phyloP scores from a whole-genome alignment of 2,797 vertebrate genomes.

The Echeneis naucrates region DNA sequence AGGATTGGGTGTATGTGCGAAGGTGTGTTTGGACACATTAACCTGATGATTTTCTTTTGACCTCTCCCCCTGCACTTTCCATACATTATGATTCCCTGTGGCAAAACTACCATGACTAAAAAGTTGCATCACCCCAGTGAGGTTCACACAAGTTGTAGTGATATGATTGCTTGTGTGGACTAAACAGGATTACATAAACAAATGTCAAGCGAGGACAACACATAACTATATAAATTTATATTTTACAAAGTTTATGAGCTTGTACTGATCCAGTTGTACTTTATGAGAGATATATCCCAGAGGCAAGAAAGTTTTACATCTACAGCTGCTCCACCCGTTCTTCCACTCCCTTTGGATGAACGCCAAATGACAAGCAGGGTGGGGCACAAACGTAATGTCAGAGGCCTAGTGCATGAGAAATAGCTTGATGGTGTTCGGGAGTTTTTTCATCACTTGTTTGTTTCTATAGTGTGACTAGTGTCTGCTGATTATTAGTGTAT shows the following conservation, averaged over 20 bases:
- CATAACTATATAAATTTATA: no score
- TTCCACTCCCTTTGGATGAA: background rate
- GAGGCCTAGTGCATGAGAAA: conserved; percentile 28
- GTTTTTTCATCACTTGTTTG: no score
- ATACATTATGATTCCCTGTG: background rate
- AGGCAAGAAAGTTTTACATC: conserved; percentile 3
- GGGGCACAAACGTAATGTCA: background rate
- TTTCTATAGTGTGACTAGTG: background rate
- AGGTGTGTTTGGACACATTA: background rate
- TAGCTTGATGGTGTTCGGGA: background rate
- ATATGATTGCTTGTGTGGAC: rapidly evolving
- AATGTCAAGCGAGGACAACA: no score
- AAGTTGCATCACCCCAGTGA: no score
- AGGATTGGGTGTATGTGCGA: background rate
- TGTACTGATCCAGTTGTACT: background rate
- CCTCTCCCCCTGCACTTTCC: background rate
- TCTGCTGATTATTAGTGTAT: background rate
- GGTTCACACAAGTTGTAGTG: background rate
- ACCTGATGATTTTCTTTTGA: background rate
- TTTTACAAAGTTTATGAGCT: no score
- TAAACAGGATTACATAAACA: no score
- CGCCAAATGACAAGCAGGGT: conserved; percentile 15
- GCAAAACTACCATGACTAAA: background rate
- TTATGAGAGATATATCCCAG: background rate
- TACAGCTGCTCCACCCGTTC: background rate